Base-by-base conservation (phyloP, 2,888 invertebrate species). In the Lasioglossum zephyrum region DNA sequence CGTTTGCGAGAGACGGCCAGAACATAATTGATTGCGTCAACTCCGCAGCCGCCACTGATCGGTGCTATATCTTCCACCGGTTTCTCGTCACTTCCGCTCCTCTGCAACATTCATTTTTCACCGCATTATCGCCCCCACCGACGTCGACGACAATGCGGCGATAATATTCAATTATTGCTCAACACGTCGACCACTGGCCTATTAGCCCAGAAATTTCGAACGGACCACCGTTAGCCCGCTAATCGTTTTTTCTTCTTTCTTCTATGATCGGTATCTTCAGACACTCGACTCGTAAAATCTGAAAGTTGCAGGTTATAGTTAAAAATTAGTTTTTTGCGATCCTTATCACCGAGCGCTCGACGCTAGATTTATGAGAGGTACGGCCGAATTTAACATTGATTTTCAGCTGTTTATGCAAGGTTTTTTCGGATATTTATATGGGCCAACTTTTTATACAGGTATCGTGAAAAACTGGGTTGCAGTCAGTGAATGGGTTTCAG, bases 11-110 rank as follows among this genome's bases (percentile, higher is more conserved):
- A 82, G 86, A 84, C 87, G 75, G 86, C 73, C 84, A 80, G 80
- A 87, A 75, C 79, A 73, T 88, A 88, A 88, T 88, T 85, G 83
- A 88, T 88, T 73, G 88, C 87, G 70, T 82, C 77, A 82, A 81
- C 79, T 80, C 18, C 18, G 41, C 72, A 85, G 75, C 74, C 78
- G 75, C 22, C 41, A 63, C 82, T 85, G 79, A 87, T 86, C 81
- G 74, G 66, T 41, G 77, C 73, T 82, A 79, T 86, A 87, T 82
- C 83, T 85, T 78, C 76, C 81, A 72, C 70, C 63, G 83, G 81
- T 73, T 74, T 60, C 78, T 75, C 78, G 60, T 60, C 74, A 66
- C 75, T 82, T 78, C 84, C 84, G 83, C 63, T 73, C 47, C 77
- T 39, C 41, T 41, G 69, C 41, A 22, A 47, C 84, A 75, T 84